Base-by-base conservation (phyloP, 2,797 vertebrate genomes). In the Leuciscus waleckii region DNA sequence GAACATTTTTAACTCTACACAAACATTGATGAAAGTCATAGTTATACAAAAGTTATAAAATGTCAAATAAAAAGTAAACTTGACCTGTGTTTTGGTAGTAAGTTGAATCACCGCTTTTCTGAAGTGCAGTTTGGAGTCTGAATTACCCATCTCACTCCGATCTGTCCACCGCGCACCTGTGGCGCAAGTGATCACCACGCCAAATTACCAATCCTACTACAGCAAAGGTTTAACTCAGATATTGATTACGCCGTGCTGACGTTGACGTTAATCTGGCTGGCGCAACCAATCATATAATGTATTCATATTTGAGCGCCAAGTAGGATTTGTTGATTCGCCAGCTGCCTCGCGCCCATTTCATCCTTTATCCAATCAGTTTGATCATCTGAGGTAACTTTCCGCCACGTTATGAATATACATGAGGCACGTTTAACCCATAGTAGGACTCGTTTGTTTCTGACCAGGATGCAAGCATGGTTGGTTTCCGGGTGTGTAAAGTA, bases 51-150 rank as follows among this genome's bases (percentile, higher is more conserved):
- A 35, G 35, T 35, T 35, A 5, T 35, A 35, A 35, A 35, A 35
- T 1, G 23, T 14, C 4, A 26, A 26, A 23, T 21, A 68, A 29
- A 54, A 61, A 49, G 46, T 37, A 49, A 69, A 35, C n/a, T 87
- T 39, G 90, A 99, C 97, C 97, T 99, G 98, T 37, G 98, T 98
- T 95, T 98, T 98, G 82, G 98, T 99, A 85, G 98, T 98, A 90
- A 99, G 96, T 93, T 99, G 98, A 92, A 99, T 98, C 89, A 99
- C 97, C 65, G 98, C 97, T 93, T 99, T 99, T 92, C 98, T 96
- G 94, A 99, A 99, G 93, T 98, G 97, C 74, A 99, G 95, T 93
- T 98, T 99, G 35, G 97, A 98, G 93, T 99, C 98, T 86, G 96
- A 96, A 92, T 96, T 97, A 83, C 98, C 98, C 98, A 99, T 99